Evolutionary conservation across 1,140 invertebrate species (phyloP).

Genomic region (Andrena cerasifolii): DNA sequence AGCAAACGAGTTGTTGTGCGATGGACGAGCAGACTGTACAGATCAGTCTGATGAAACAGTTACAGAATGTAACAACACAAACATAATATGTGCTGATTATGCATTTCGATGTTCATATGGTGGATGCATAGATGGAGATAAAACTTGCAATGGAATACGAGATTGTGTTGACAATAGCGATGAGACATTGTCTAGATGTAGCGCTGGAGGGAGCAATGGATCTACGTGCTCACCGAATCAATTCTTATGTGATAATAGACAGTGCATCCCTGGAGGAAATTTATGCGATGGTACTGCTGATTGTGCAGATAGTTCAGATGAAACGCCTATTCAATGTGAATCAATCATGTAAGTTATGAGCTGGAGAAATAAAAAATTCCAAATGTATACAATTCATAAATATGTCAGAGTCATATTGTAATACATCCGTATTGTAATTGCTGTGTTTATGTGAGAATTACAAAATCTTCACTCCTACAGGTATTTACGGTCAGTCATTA

Average conservation of each 20-base stretch:
- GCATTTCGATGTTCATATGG: conserved; percentile 85
- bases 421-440: too few species aligned
- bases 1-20: conserved; percentile 77
- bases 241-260: conserved; percentile 73
- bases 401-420: too few species aligned
- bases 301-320: conserved; percentile 84
- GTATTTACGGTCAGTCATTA: too few species aligned
- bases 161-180: conserved; percentile 89
- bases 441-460: too few species aligned
- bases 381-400: background rate
- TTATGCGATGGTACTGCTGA: conserved; percentile 83
- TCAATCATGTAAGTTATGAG: conserved; percentile 70
- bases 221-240: conserved; percentile 58
- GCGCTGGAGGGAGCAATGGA: background rate
- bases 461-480: too few species aligned
- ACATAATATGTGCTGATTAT: conserved; percentile 78
- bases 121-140: conserved; percentile 83
- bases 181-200: conserved; percentile 79
- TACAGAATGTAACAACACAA: conserved; percentile 77
- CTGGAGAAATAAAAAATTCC: background rate
- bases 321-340: conserved; percentile 81
- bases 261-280: conserved; percentile 69
- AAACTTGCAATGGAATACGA: conserved; percentile 83
- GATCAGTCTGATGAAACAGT: conserved; percentile 85
- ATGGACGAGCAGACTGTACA: conserved; percentile 83